These are phyloP conservation scores for Chrosomus eos DNA, from an alignment of 2,797 vertebrate genomes.

Conservation along the genomic window DNA sequence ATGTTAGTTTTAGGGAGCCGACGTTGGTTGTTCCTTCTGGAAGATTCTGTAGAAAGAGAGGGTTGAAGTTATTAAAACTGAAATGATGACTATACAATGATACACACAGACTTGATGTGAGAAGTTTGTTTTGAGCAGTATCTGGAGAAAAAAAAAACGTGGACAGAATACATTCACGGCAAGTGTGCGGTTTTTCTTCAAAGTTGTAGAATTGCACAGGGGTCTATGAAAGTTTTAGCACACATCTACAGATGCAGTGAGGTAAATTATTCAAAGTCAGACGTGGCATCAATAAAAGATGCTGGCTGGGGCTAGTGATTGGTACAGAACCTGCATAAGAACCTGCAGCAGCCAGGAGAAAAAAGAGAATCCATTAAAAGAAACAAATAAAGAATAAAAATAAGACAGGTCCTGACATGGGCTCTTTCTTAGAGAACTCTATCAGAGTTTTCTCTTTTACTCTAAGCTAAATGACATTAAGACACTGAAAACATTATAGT, in stretches of 20 bases:
- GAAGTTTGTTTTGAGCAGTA: neutral
- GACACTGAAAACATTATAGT: neutral
- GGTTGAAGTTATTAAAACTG: neutral
- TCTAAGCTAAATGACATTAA: neutral
- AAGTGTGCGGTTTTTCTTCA: neutral
- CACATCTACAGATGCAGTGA: conserved; percentile 40
- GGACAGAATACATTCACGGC: neutral
- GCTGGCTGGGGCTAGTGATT: conserved; percentile 23
- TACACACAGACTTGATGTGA: neutral
- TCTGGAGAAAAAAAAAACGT: conserved; percentile 29
- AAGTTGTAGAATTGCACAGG: conserved; percentile 8
- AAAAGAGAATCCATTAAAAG: conserved; percentile 15
- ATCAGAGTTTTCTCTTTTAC: neutral
- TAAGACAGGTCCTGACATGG: neutral
- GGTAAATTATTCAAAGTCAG: conserved; percentile 55
- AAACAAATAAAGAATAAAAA: conserved; percentile 4
- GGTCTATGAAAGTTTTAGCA: conserved; percentile 50
- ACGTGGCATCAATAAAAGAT: conserved; percentile 57
- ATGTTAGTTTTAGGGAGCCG: conserved; percentile 87
- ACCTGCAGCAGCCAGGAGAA: neutral
- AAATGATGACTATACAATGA: neutral
- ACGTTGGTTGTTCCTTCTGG: conserved; percentile 84
- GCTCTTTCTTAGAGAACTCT: neutral
- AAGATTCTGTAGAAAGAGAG: conserved; percentile 79
- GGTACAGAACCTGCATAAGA: conserved; percentile 18